A percentile compares a stretch with the other conserved stretches of the same genome.
phyloP scores from a whole-genome alignment of 1,140 invertebrate species.

The Telenomus remus region DNA sequence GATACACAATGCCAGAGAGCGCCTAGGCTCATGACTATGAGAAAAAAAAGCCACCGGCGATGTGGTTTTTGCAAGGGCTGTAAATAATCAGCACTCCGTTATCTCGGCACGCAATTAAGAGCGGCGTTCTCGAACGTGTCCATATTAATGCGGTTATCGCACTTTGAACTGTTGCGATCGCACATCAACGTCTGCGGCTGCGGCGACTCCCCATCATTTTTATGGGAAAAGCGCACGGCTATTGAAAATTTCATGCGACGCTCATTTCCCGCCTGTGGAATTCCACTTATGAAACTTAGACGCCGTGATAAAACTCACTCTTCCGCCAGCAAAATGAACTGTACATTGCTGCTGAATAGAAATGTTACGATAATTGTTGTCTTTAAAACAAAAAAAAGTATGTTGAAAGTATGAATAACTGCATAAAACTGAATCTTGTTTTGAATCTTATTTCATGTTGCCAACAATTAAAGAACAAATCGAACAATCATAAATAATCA shows the following conservation, averaged over 20 bases:
- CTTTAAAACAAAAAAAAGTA: constrained; percentile 1
- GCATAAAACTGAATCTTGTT: too few relatives aligned
- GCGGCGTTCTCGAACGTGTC: constrained; percentile 41
- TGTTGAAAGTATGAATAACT: not conserved
- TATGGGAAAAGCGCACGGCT: constrained; percentile 54
- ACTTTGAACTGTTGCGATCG: constrained; percentile 55
- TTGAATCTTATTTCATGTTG: too few relatives aligned
- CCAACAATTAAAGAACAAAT: too few relatives aligned
- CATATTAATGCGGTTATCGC: constrained; percentile 58
- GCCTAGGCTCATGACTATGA: constrained; percentile 31
- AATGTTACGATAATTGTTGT: constrained; percentile 46
- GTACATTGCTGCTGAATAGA: constrained; percentile 43
- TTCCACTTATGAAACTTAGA: constrained; percentile 51
- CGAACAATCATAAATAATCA: too few relatives aligned
- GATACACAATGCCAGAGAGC: constrained; percentile 30
- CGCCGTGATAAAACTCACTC: constrained; percentile 37
- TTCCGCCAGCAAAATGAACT: constrained; percentile 51
- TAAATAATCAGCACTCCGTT: constrained; percentile 55
- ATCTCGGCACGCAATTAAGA: constrained; percentile 55
- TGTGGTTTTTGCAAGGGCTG: constrained; percentile 53
- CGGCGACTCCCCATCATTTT: constrained; percentile 44
- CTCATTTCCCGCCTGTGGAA: constrained; percentile 55
- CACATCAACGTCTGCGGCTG: constrained; percentile 48
- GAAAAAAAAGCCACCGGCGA: constrained; percentile 51
- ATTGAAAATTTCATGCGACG: constrained; percentile 59